Evolutionary conservation across 2,797 vertebrate genomes (phyloP).

Genomic region (Phalloptychus januarius): DNA sequence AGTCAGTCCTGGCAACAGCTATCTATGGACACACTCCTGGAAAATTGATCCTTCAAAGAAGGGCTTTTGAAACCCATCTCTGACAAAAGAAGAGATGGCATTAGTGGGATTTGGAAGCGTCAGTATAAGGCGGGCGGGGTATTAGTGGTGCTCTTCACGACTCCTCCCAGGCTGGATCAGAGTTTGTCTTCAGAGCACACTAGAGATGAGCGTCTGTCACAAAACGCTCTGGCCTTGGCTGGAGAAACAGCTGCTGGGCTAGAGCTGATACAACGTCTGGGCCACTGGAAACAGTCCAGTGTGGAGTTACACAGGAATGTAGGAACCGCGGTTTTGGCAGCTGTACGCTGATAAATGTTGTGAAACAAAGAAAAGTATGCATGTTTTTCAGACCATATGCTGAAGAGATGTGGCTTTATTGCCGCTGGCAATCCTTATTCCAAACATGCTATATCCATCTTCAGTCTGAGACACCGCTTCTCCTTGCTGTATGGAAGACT

Average conservation of each 20-base stretch:
- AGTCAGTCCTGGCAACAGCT: constrained; percentile 42
- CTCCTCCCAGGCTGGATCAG: constrained; percentile 60
- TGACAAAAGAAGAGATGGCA: constrained; percentile 77
- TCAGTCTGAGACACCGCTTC: constrained; percentile 49
- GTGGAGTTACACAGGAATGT: constrained; percentile 73
- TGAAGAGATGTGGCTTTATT: constrained; percentile 54
- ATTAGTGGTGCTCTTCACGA: constrained; percentile 71
- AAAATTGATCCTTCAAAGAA: constrained; percentile 77
- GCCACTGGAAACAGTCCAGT: constrained; percentile 69
- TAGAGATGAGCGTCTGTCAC: constrained; percentile 56
- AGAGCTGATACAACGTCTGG: constrained; percentile 49
- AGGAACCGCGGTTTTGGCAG: constrained; percentile 72
- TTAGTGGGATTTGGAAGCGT: constrained; percentile 75
- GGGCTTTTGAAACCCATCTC: constrained; percentile 73
- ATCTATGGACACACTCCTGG: constrained; percentile 70
- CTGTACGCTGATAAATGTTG: constrained; percentile 69
- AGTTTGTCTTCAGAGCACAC: constrained; percentile 51
- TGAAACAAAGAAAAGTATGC: constrained; percentile 72
- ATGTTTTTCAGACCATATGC: constrained; percentile 70
- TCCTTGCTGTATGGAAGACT: constrained; percentile 35
- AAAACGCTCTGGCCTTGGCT: constrained; percentile 50
- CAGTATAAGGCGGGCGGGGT: constrained; percentile 55
- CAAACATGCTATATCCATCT: constrained; percentile 57
- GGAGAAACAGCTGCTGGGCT: constrained; percentile 70
- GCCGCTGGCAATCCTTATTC: constrained; percentile 56